Conservation (phyloP, 2,888 invertebrate genomes). For the Drosophila borborema region DNA sequence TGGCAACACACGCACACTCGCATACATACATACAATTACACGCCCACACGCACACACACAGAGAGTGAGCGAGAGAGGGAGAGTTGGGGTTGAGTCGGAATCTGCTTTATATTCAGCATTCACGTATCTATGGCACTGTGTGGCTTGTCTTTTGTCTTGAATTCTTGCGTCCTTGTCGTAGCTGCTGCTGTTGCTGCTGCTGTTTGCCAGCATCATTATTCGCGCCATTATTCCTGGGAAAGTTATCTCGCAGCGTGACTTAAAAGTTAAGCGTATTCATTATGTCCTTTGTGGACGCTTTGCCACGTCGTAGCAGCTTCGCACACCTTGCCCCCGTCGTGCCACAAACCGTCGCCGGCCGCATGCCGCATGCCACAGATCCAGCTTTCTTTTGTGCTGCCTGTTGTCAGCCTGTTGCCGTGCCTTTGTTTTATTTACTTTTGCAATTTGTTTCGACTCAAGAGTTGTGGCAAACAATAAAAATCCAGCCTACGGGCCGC, state of each 20-base stretch:
- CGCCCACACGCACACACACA: background rate
- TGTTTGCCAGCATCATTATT: slow-evolving; percentile 72
- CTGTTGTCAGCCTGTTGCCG: slow-evolving; percentile 34
- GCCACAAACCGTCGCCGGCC: background rate
- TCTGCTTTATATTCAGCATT: slow-evolving; percentile 47
- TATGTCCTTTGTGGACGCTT: slow-evolving; percentile 72
- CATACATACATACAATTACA: background rate
- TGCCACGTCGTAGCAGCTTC: slow-evolving; percentile 38
- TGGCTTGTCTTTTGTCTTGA: slow-evolving; percentile 49
- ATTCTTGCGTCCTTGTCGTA: slow-evolving; percentile 25
- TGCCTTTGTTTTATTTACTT: slow-evolving; percentile 74
- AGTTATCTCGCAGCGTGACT: slow-evolving; percentile 75
- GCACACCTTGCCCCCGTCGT: slow-evolving; percentile 31
- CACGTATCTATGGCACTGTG: slow-evolving; percentile 37
- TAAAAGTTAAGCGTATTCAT: slow-evolving; percentile 79
- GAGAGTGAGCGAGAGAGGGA: background rate
- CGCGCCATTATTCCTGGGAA: slow-evolving; percentile 71
- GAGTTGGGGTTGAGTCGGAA: background rate
- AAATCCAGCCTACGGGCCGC: slow-evolving; percentile 59
- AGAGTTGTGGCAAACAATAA: slow-evolving; percentile 64
- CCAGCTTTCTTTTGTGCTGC: slow-evolving; percentile 1
- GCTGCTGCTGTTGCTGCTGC: slow-evolving; percentile 27
- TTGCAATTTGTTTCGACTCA: slow-evolving; percentile 66
- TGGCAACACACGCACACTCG: slow-evolving; percentile 44
- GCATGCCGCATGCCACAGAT: background rate